A percentile compares a stretch with the other conserved stretches of the same genome.
These are phyloP conservation scores for Cataglyphis livida DNA, from an alignment of 2,888 invertebrate species.

Conservation along the genomic window DNA sequence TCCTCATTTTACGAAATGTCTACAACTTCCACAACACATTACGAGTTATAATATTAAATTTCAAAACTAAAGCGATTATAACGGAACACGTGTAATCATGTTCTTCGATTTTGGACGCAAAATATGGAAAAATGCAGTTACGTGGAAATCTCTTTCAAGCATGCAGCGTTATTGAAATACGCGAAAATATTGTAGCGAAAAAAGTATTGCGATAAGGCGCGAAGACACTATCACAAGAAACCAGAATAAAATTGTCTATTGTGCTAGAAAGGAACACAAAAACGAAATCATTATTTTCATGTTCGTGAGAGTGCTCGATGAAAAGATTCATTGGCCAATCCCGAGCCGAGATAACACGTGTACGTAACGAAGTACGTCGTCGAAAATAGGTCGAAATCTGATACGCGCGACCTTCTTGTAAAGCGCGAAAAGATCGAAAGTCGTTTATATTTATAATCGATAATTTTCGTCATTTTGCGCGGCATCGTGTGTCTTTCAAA, in stretches of 20 bases:
- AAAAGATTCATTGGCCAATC: constrained; percentile 6
- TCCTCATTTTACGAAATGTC: not conserved
- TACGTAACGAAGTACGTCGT: not conserved
- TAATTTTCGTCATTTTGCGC: constrained; percentile 40
- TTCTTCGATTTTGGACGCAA: not conserved
- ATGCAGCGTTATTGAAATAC: not conserved
- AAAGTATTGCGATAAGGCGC: not conserved
- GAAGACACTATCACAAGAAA: not conserved
- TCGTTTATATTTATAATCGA: constrained; percentile 51
- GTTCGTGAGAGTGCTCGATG: not conserved
- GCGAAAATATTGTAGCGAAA: not conserved
- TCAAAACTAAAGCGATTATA: not conserved
- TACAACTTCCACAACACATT: not conserved
- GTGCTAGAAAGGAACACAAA: not conserved
- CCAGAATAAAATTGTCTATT: not conserved
- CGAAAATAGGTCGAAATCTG: constrained; percentile 49
- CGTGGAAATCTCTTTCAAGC: not conserved
- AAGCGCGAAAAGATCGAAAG: constrained; percentile 30
- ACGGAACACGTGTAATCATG: not conserved
- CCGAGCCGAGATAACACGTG: constrained; percentile 26
- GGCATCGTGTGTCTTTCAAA: not conserved
- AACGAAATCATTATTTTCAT: not conserved
- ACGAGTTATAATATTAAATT: not conserved
- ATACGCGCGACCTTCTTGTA: constrained; percentile 39
- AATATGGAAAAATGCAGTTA: not conserved